Percentiles rank a stretch among this genome's conserved stretches.
These are phyloP conservation scores for Scelioninae gen. 2 DNA, from an alignment of 2,888 invertebrate species.

Conservation along the genomic window DNA sequence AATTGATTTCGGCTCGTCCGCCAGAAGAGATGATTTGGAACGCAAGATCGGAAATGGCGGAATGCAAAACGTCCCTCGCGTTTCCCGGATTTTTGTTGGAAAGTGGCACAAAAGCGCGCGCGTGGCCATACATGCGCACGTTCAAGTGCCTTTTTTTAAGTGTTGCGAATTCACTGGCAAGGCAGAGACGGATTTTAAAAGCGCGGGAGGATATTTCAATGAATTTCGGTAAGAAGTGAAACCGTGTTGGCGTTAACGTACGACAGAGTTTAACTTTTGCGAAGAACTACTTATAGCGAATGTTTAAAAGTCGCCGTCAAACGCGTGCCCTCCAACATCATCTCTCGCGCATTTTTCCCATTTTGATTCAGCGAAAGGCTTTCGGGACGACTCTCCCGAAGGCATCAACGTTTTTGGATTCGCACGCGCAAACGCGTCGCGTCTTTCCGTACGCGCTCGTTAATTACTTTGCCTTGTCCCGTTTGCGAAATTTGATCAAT, in stretches of 20 bases:
- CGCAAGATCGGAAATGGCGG: no score
- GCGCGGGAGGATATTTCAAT: constrained; percentile 49
- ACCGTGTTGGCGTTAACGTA: constrained; percentile 57
- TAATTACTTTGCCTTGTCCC: no score
- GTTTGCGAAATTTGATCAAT: no score
- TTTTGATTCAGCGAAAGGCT: constrained; percentile 9
- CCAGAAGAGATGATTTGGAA: no score
- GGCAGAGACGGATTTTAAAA: constrained; percentile 31
- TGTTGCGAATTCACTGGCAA: constrained; percentile 24
- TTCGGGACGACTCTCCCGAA: not conserved
- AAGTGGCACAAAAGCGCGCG: constrained; percentile 33
- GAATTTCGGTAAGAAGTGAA: constrained; percentile 54
- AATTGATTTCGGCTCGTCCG: no score
- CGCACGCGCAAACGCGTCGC: no score
- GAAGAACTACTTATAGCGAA: constrained; percentile 46
- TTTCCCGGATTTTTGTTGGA: constrained; percentile 16
- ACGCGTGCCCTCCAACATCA: constrained; percentile 15
- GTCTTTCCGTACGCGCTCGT: no score
- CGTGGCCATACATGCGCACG: not conserved
- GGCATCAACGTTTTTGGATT: not conserved
- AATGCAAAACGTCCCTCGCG: no score
- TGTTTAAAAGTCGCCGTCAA: constrained; percentile 37
- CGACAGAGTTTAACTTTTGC: constrained; percentile 54
- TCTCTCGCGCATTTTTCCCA: not conserved
- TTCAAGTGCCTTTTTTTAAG: constrained; percentile 10